These are phyloP conservation scores for Athalia rosae DNA, from an alignment of 2,888 invertebrate genomes.

Conservation along the genomic window DNA sequence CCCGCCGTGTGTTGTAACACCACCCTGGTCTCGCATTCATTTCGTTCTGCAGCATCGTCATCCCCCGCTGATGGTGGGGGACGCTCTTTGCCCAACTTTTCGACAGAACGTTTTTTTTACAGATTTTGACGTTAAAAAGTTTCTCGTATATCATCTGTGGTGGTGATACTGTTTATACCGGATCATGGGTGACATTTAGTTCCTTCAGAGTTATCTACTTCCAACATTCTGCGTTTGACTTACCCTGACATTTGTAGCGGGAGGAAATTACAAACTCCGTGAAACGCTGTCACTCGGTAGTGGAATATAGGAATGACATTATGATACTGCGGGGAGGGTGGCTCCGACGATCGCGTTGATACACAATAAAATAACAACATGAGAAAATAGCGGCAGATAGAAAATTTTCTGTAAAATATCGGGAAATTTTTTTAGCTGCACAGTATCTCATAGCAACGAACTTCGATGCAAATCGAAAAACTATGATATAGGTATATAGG, in stretches of 20 bases:
- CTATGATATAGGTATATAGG: no score
- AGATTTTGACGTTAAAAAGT: constrained; percentile 14
- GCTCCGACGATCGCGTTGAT: background rate
- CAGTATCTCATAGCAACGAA: no score
- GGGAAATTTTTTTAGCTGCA: no score
- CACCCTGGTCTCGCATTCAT: constrained; percentile 9
- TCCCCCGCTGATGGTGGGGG: background rate
- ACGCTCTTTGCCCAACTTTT: background rate
- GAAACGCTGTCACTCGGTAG: background rate
- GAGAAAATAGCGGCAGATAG: no score
- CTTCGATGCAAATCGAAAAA: no score
- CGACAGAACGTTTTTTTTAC: background rate
- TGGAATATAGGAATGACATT: background rate
- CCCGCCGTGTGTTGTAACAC: background rate
- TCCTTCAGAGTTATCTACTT: background rate
- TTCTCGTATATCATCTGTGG: no score
- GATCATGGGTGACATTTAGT: constrained; percentile 1
- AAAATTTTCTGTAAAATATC: no score
- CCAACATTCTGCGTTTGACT: background rate
- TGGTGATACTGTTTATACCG: background rate
- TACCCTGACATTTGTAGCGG: constrained; percentile 19
- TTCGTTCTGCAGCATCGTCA: background rate
- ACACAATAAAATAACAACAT: background rate
- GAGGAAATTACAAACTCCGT: background rate
- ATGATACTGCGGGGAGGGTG: background rate